Evolutionary conservation across 1,140 invertebrate species (phyloP), one percentile per base, ranked within the genome.

Genomic region (Zaprionus gabonicus): DNA sequence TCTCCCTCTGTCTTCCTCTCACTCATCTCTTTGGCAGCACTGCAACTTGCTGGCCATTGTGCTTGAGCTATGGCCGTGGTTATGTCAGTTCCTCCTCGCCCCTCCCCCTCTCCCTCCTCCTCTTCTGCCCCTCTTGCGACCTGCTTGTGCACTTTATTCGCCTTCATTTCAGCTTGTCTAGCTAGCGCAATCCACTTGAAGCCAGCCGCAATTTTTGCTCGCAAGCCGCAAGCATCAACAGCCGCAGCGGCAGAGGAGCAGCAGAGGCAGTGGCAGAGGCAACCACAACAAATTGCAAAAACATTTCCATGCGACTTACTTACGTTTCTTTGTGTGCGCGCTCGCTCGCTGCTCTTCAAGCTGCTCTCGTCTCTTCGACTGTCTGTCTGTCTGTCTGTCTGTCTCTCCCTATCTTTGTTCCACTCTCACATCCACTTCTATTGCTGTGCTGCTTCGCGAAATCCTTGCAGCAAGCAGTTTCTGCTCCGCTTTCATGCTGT

Each of bases 301-400:
- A 72, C 71, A 84, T 88, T 87, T 88, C 85, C 84, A 81, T 87
- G 74, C 78, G 81, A 88, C 80, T 88, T 87, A 84, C 84, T 83
- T 88, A 78, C 74, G 65, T 88, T 87, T 67, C 78, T 87, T 87
- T 86, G 82, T 74, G 82, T 70, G 71, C 58, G 78, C 67, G 81
- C 71, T 69, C 76, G 76, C 20, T 69, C 76, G 76, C 20, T 12
- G 3, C 12, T 25, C 46, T 23, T 51, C 20, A 49, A 49, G 46
- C 10, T 41, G 38, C 46, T 49, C n/a, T 49, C 46, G 20, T 23
- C 46, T 62, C 55, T 34, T 46, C 23, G 66, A 27, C 41, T 57
- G 41, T 58, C 56, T 58, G 23, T 25, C 56, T 36, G 60, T 25
- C 53, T 49, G 20, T 20, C 20, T 20, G 62, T 23, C 1, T 34